These are phyloP conservation scores for Caenorhabditis zanzibari DNA, from an alignment of 2,888 invertebrate genomes.

Conservation along the genomic window DNA sequence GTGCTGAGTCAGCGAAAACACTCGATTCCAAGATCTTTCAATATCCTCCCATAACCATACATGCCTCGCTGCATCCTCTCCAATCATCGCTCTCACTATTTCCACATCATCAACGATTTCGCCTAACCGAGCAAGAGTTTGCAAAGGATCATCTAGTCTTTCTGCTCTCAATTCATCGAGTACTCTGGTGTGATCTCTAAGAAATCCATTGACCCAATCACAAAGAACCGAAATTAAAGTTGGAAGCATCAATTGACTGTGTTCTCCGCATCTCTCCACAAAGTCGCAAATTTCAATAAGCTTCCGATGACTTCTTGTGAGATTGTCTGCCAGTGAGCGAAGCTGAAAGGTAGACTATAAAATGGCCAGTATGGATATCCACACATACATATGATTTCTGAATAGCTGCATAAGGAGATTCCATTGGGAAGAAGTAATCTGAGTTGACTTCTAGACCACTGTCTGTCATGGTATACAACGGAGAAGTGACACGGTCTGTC, in stretches of 20 bases:
- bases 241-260: constrained; percentile 49
- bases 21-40: constrained; percentile 62
- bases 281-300: constrained; percentile 48
- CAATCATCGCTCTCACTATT: constrained; percentile 48
- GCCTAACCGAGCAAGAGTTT: constrained; percentile 37
- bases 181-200: constrained; percentile 51
- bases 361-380: not conserved
- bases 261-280: constrained; percentile 53
- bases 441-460: constrained; percentile 49
- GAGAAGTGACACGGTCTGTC: constrained; percentile 45
- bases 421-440: constrained; percentile 54
- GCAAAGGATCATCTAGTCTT: constrained; percentile 53
- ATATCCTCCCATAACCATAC: constrained; percentile 64
- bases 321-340: constrained; percentile 48
- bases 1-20: constrained; percentile 45
- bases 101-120: constrained; percentile 47
- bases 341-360: constrained; percentile 28
- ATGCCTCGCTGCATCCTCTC: constrained; percentile 45
- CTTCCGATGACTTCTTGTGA: constrained; percentile 44
- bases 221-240: constrained; percentile 43
- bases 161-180: constrained; percentile 46
- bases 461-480: constrained; percentile 45
- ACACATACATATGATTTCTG: constrained; percentile 55
- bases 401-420: constrained; percentile 42
- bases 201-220: constrained; percentile 54